Conservation (phyloP, 1,140 invertebrate genomes). For the Tribolium madens region DNA sequence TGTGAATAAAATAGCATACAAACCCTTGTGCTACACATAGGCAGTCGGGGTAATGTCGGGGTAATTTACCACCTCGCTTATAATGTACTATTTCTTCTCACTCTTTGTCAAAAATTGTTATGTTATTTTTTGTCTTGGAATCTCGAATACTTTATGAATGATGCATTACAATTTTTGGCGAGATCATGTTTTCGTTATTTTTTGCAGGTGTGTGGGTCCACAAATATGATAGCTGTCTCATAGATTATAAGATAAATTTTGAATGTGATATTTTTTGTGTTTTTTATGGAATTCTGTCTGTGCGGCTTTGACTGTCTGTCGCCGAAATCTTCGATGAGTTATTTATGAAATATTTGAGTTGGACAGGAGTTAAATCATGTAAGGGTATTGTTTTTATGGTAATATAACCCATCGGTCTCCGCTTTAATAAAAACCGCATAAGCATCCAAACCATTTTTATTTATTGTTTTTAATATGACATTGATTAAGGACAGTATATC, state of each 20-base stretch:
- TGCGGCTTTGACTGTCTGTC: neutral
- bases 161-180: too few species aligned
- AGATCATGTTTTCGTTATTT: too few species aligned
- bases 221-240: neutral
- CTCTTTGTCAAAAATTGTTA: too few species aligned
- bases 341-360: constrained; percentile 53
- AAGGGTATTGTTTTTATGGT: constrained; percentile 61
- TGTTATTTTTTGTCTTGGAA: too few species aligned
- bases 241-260: neutral
- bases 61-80: too few species aligned
- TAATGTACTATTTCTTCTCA: too few species aligned
- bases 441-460: constrained; percentile 57
- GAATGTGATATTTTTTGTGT: constrained; percentile 7
- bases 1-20: too few species aligned
- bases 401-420: constrained; percentile 51
- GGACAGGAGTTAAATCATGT: constrained; percentile 51
- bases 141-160: too few species aligned
- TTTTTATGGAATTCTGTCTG: constrained; percentile 12
- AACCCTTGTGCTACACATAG: too few species aligned
- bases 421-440: constrained; percentile 52
- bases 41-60: too few species aligned
- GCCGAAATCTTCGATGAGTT: constrained; percentile 44
- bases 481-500: constrained; percentile 56
- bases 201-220: neutral
- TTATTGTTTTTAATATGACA: constrained; percentile 59